Conservation (phyloP, 2,113 vertebrate genomes). For the Eurypyga helias region DNA sequence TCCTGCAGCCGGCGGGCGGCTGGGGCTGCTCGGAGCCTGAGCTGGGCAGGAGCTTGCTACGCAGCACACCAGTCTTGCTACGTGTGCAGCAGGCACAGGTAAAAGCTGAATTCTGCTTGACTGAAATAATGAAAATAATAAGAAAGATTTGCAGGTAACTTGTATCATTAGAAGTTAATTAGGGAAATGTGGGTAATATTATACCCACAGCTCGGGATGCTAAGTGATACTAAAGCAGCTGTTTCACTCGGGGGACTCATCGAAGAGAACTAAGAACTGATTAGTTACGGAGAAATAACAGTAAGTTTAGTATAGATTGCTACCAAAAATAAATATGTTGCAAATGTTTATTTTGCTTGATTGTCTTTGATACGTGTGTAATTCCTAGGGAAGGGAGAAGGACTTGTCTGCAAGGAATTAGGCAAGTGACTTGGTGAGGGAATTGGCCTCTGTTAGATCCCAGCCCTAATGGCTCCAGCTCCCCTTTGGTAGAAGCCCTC, state of each 20-base stretch:
- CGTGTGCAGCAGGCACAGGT: not conserved
- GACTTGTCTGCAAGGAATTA: conserved; percentile 17
- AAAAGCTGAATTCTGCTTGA: not conserved
- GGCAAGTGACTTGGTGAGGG: not conserved
- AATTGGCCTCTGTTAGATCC: not conserved
- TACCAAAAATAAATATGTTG: conserved; percentile 52
- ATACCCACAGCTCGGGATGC: not conserved
- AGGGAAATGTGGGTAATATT: conserved; percentile 33
- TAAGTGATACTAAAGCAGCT: conserved; percentile 36
- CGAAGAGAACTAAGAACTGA: not conserved
- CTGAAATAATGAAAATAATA: conserved; percentile 37
- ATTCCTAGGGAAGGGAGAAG: not conserved
- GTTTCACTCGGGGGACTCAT: not conserved
- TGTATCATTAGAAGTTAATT: conserved; percentile 49
- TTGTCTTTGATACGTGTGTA: not conserved
- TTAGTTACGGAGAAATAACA: conserved; percentile 29
- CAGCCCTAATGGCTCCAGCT: conserved; percentile 4
- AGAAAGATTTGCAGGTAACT: conserved; percentile 2
- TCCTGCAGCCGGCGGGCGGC: not conserved
- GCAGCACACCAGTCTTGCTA: fast-evolving
- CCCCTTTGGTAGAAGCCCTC: not conserved
- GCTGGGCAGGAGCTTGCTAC: not conserved
- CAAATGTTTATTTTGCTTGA: conserved; percentile 63
- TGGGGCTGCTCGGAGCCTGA: not conserved
- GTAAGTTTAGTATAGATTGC: conserved; percentile 40